Conservation (phyloP, 2,113 vertebrate species). For the Monarcha castaneiventris region DNA sequence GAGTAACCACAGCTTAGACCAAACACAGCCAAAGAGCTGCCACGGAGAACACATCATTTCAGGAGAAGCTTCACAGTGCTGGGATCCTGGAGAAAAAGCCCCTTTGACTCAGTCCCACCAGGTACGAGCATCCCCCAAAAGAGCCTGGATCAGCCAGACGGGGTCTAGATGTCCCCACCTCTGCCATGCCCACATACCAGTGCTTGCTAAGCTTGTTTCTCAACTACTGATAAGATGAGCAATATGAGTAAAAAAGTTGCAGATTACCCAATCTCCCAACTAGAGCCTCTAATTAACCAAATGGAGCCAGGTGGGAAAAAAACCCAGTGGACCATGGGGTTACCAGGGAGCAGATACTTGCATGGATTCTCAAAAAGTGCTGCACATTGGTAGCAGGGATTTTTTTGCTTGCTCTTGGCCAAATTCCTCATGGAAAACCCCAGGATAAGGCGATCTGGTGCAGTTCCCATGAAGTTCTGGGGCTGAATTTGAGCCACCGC, state of each 20-base stretch:
- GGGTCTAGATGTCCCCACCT: neutral
- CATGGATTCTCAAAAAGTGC: neutral
- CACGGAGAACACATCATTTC: fast-evolving
- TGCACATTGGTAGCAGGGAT: fast-evolving
- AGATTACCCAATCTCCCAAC: neutral
- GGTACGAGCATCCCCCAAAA: fast-evolving
- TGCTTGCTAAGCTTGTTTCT: neutral
- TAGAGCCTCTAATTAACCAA: neutral
- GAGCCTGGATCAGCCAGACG: neutral
- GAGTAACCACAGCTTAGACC: neutral
- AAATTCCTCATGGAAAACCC: neutral
- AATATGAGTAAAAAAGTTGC: neutral
- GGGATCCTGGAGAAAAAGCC: neutral
- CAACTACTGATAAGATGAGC: neutral
- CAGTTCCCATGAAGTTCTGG: neutral
- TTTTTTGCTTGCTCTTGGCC: neutral
- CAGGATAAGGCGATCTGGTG: fast-evolving
- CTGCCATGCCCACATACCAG: neutral
- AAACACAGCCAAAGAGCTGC: neutral
- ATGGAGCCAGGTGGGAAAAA: too few species aligned
- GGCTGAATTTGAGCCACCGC: neutral
- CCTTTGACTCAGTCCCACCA: neutral
- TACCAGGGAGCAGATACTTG: neutral
- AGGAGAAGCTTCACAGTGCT: neutral
- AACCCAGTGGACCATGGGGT: neutral